phyloP scores from a whole-genome alignment of 2,113 vertebrate genomes.

The Cyprinodon brontotheroides region DNA sequence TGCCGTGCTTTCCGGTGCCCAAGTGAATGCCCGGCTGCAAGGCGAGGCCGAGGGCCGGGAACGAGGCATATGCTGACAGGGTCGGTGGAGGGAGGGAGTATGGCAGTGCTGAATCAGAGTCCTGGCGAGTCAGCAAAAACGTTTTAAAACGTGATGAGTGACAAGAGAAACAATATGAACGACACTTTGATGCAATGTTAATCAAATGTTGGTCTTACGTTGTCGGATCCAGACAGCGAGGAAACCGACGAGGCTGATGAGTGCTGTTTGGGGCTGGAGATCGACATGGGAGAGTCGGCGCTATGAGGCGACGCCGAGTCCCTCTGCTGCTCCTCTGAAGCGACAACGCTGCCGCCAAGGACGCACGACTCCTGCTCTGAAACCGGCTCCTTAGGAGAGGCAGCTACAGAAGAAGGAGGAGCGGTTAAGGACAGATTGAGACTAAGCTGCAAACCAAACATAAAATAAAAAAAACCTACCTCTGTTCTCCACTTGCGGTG shows the following conservation, averaged over 20 bases:
- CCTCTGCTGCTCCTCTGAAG: slow-evolving; percentile 78
- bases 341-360: slow-evolving; percentile 44
- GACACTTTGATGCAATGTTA: not conserved
- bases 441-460: too few species aligned
- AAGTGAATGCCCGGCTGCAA: slow-evolving; percentile 84
- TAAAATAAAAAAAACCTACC: slow-evolving; percentile 51
- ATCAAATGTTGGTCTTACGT: slow-evolving; percentile 80
- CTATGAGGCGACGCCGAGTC: slow-evolving; percentile 84
- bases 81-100: slow-evolving; percentile 79
- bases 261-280: slow-evolving; percentile 87
- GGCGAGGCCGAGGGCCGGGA: slow-evolving; percentile 80
- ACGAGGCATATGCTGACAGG: slow-evolving; percentile 86
- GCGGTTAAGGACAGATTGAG: too few species aligned
- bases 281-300: slow-evolving; percentile 85
- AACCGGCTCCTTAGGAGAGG: slow-evolving; percentile 34
- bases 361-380: slow-evolving; percentile 35
- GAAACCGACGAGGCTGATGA: slow-evolving; percentile 91
- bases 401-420: slow-evolving; percentile 13
- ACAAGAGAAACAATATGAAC: not conserved
- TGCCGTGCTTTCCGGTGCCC: slow-evolving; percentile 81
- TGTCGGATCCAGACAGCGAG: slow-evolving; percentile 93
- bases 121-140: slow-evolving; percentile 72
- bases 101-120: slow-evolving; percentile 90
- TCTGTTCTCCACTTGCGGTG: slow-evolving; percentile 58
- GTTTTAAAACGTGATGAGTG: not conserved